phyloP scores from a whole-genome alignment of 2,113 vertebrate genomes.

The Mustela lutreola region DNA sequence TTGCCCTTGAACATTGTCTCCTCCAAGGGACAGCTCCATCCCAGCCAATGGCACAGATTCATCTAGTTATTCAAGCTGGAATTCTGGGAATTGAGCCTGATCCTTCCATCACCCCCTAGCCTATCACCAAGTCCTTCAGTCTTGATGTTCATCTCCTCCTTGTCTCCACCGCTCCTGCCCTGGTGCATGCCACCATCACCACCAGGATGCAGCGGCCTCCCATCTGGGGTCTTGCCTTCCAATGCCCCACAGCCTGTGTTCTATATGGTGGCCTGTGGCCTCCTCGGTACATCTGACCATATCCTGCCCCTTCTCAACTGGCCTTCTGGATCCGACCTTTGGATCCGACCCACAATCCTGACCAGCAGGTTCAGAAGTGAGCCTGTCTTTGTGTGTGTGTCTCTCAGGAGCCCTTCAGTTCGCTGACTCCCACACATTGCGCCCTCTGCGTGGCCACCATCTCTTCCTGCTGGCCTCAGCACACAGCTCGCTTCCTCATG shows the following conservation, averaged over 20 bases:
- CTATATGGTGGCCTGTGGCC: accelerated
- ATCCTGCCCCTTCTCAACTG: background rate
- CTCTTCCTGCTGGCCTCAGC: background rate
- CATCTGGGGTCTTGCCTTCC: background rate
- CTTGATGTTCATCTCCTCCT: background rate
- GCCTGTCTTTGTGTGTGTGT: background rate
- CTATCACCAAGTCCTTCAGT: too few relatives aligned
- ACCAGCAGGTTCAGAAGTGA: background rate
- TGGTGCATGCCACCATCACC: background rate
- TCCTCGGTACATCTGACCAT: accelerated
- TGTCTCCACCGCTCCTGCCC: too few relatives aligned
- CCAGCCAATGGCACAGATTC: accelerated
- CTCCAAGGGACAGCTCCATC: too few relatives aligned
- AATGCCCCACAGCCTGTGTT: background rate
- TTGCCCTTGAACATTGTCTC: accelerated
- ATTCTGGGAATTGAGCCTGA: background rate
- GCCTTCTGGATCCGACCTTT: background rate
- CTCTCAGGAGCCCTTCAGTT: background rate
- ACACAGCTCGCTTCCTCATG: background rate
- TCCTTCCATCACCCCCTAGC: background rate
- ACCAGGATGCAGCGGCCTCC: background rate
- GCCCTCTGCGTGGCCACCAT: background rate
- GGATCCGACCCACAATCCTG: background rate
- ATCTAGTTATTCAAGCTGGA: background rate
- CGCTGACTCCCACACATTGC: accelerated